Percentiles rank a stretch among this genome's conserved stretches.
Conservation (phyloP, 2,113 vertebrate species). For the Puntigrus tetrazona region DNA sequence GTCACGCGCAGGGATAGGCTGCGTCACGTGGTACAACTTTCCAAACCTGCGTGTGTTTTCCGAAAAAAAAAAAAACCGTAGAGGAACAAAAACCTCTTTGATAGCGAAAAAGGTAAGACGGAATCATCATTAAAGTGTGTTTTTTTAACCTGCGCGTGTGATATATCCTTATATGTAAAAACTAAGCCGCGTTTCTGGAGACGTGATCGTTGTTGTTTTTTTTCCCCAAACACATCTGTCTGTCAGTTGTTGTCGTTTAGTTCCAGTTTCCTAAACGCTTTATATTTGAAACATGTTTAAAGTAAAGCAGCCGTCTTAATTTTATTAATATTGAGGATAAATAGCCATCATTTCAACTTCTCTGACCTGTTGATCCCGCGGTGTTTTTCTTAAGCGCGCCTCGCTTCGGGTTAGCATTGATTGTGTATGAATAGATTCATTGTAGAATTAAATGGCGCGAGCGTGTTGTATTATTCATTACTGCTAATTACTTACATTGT, state of each 20-base stretch:
- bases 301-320: background rate
- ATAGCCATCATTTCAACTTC: background rate
- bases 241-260: conserved; percentile 12
- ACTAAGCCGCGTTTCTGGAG: background rate
- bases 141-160: too few relatives aligned
- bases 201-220: background rate
- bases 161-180: background rate
- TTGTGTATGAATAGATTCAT: background rate
- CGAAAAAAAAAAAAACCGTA: conserved; percentile 36
- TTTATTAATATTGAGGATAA: background rate
- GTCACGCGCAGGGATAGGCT: conserved; percentile 55
- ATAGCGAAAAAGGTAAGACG: conserved; percentile 24
- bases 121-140: background rate
- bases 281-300: background rate
- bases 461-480: background rate
- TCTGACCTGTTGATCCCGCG: background rate
- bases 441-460: background rate
- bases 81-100: background rate
- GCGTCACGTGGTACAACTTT: conserved; percentile 56
- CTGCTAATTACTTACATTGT: background rate
- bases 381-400: background rate
- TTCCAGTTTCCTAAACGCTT: background rate
- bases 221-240: conserved; percentile 30
- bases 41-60: conserved; percentile 46
- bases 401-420: background rate